These are phyloP conservation scores for Anoplophora glabripennis DNA, from an alignment of 1,140 invertebrate species.

Conservation along the genomic window DNA sequence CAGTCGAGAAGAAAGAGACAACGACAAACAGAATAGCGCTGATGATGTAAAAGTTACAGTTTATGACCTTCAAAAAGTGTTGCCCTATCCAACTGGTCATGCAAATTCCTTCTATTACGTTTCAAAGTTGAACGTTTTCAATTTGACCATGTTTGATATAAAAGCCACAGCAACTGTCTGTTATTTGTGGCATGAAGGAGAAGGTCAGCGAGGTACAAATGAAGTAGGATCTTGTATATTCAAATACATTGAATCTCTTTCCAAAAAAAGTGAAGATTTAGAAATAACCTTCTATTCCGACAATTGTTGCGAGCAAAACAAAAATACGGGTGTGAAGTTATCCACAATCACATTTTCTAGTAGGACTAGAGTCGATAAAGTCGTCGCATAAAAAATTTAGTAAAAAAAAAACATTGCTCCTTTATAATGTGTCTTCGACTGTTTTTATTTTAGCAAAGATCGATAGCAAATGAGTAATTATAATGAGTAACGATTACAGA, in stretches of 20 bases:
- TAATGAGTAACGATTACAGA: too few species aligned
- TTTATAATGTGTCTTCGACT: too few species aligned
- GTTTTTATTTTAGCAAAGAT: too few species aligned
- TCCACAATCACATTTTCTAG: too few species aligned
- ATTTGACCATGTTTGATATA: constrained; percentile 37
- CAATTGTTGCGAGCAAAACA: constrained; percentile 29
- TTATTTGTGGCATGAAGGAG: constrained; percentile 40
- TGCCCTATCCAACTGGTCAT: constrained; percentile 27
- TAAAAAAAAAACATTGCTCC: too few species aligned
- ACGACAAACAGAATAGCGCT: too few species aligned
- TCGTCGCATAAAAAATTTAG: too few species aligned
- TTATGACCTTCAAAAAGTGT: constrained; percentile 29
- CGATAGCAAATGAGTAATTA: too few species aligned
- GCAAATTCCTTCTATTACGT: constrained; percentile 34
- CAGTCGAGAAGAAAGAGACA: too few species aligned
- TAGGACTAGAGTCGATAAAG: too few species aligned
- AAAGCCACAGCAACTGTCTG: constrained; percentile 27
- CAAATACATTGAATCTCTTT: constrained; percentile 15
- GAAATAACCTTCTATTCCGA: constrained; percentile 35
- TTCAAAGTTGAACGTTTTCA: constrained; percentile 36
- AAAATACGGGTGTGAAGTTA: too few species aligned
- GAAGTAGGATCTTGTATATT: constrained; percentile 36
- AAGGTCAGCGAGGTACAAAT: constrained; percentile 30
- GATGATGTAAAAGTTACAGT: too few species aligned
- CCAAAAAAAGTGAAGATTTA: constrained; percentile 11